Evolutionary conservation across 2,888 invertebrate species (phyloP), one percentile per base, ranked within the genome.

Genomic region (Neria commutata): DNA sequence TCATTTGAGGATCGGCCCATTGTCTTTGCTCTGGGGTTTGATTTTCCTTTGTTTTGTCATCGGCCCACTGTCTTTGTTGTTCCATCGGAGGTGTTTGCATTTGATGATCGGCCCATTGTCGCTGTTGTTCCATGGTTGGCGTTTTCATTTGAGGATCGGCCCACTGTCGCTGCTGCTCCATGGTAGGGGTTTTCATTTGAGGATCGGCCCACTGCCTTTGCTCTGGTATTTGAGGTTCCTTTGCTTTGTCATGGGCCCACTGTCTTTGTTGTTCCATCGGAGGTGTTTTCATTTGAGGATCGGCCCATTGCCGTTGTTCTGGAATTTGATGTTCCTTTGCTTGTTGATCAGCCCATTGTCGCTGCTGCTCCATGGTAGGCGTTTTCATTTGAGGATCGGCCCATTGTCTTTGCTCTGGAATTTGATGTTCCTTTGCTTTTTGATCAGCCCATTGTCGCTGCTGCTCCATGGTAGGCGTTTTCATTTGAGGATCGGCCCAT

Each of bases 121-220:
- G 56, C n/a, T 42, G 45, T 23, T 40, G 59, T 52, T 54, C 17
- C 46, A 26, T 61, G 37, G 54, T 55, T 10, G 16, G 37, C 42
- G 55, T 40, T 40, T n/a, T n/a, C 26, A 17, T 14, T 49, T 21
- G 29, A 2, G 23, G 37, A 11, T 14, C 40, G 17, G 19, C 17
- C 60, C 50, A 56, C 16, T 60, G 59, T 8, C 61, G 56, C 10
- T 42, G 50, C 40, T 56, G 55, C 25, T 26, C n/a, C 16, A 52
- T 25, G 14, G 52, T 45, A 34, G n/a, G 56, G 54, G 0, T 24
- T 17, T 24, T 53, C 47, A 6, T 54, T 24, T 54, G 42, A 4
- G 51, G 55, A 17, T 33, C 54, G 8, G 6, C 34, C 55, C 45
- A 56, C 23, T 58, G 61, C 10, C 45, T 50, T 23, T 21, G 33